Base-by-base conservation (phyloP, 2,797 vertebrate species). In the Lepilemur ruficaudatus region DNA sequence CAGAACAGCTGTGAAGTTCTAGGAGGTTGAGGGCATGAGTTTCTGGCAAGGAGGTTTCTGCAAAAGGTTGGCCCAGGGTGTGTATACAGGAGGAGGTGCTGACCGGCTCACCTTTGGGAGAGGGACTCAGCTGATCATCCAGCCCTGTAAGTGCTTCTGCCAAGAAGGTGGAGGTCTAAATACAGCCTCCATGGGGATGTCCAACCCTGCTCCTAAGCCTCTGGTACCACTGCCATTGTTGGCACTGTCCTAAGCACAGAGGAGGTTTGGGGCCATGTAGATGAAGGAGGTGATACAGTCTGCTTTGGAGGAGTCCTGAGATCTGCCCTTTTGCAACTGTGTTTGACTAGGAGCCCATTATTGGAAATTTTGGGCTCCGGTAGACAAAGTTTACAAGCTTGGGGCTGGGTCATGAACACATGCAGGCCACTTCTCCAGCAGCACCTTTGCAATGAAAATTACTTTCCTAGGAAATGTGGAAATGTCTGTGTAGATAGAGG, bases 61-160 rank as follows among this genome's bases (percentile, higher is more conserved):
- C 83, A 88, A 97, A 96, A 91, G 48, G 18, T 63, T 88, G 91
- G 35, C n/a, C 32, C 83, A 41, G 28, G 3, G 96, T 98, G 97
- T 85, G 59, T 95, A 96, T 67, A 22, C 41, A 48, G 94, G 86
- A 83, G 93, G 91, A 86, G 0, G 3, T 65, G 0, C 8, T 41
- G 1, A 12, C 30, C 32, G 5, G 46, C 80, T 96, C 80, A 92
- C 57, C 50, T 98, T 98, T 75, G 98, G 98, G 18, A 97, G 78
- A 97, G 97, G 97, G 35, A 97, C 96, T 18, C 79, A 75, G 70
- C 67, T 98, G 76, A 85, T 55, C 72, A 25, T 96, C 80, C 94
- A 89, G 72, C 91, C 97, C 46, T 17, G 96, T 98, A 95, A 97
- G 97, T 97, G 50, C 30, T 65, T 91, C 91, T 61, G 32, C 61